Percentiles rank a stretch among this genome's conserved stretches.
Conservation (phyloP, 2,888 invertebrate species). For the Hydroisotoma schaefferi region DNA sequence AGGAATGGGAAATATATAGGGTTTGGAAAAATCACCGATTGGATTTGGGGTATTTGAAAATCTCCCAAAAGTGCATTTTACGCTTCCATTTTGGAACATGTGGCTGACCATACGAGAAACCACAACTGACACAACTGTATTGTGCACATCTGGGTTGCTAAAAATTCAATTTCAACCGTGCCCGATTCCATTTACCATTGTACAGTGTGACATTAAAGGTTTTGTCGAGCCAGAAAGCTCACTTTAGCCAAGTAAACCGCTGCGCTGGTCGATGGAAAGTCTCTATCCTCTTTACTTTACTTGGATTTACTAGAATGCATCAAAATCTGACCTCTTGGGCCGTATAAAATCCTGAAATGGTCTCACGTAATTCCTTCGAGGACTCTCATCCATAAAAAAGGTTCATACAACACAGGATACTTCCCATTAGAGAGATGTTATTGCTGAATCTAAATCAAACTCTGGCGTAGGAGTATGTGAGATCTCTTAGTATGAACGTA, state of each 20-base stretch:
- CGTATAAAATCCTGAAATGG: conserved; percentile 6
- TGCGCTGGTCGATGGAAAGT: not conserved
- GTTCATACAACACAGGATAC: not conserved
- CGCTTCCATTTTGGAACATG: too few species aligned
- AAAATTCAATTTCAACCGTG: not conserved
- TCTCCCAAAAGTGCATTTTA: not conserved
- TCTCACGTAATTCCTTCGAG: conserved; percentile 6
- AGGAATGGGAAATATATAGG: not conserved
- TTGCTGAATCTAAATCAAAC: conserved; percentile 10
- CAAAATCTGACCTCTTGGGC: conserved; percentile 14
- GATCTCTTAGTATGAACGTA: too few species aligned
- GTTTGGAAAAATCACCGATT: not conserved
- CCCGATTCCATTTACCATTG: not conserved
- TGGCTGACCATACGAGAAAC: conserved; percentile 1
- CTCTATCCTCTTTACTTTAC: not conserved
- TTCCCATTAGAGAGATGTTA: not conserved
- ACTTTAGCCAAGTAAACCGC: not conserved
- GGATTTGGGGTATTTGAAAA: not conserved
- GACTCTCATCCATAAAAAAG: not conserved
- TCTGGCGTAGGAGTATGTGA: not conserved
- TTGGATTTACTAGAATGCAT: not conserved
- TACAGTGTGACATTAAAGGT: not conserved
- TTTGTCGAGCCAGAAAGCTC: not conserved
- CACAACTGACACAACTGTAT: not conserved
- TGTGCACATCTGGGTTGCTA: not conserved